These are phyloP conservation scores for Opisthograptis luteolata DNA, from an alignment of 2,888 invertebrate genomes.

Conservation along the genomic window DNA sequence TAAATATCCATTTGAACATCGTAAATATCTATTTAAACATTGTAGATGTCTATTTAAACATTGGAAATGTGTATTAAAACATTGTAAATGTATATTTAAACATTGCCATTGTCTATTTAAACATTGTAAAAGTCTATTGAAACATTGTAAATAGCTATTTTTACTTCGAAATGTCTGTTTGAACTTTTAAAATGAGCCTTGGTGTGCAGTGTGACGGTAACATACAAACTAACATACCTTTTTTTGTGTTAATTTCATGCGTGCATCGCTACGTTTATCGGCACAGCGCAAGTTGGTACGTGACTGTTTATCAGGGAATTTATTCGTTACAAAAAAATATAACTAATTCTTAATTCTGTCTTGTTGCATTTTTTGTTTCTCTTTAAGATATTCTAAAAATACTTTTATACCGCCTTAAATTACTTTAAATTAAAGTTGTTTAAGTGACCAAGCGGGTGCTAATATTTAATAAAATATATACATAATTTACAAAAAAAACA, in stretches of 20 bases:
- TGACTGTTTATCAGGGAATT: constrained; percentile 41
- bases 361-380: constrained; percentile 36
- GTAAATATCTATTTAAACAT: too few species aligned
- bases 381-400: background rate
- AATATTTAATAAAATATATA: too few species aligned
- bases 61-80: too few species aligned
- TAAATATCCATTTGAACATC: too few species aligned
- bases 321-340: constrained; percentile 35
- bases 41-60: too few species aligned
- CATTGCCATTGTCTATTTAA: too few species aligned
- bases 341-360: constrained; percentile 41
- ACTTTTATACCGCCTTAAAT: background rate
- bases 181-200: background rate
- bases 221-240: constrained; percentile 29
- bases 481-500: background rate
- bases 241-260: constrained; percentile 79
- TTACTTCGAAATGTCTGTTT: background rate
- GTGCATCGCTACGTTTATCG: constrained; percentile 50
- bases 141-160: background rate
- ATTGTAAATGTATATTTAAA: too few species aligned
- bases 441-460: too few species aligned
- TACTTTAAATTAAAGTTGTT: too few species aligned
- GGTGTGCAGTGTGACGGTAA: constrained; percentile 30
- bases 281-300: constrained; percentile 83
- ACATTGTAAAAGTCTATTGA: too few species aligned